Evolutionary conservation across 2,113 vertebrate species (phyloP).

Genomic region (human (Homo sapiens)): GRCh38 chrX:121262001-121262500

Average conservation of each 20-base stretch:
- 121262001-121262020: neutral
- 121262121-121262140: neutral
- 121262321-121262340: neutral
- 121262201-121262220: neutral
- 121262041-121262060: neutral
- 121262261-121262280: neutral
- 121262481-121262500: neutral
- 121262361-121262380: neutral
- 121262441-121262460: neutral
- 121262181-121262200: neutral
- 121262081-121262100: neutral
- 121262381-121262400: conserved; percentile 1
- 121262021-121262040: neutral
- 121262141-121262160: neutral
- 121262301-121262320: neutral
- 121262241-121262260: neutral
- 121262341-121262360: neutral
- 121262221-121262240: neutral
- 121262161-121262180: neutral
- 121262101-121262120: neutral
- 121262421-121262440: neutral
- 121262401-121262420: neutral
- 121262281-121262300: neutral
- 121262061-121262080: neutral
- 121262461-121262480: neutral